These are phyloP conservation scores for Drosophila mayaguana DNA, from an alignment of 2,888 invertebrate species.

Conservation along the genomic window DNA sequence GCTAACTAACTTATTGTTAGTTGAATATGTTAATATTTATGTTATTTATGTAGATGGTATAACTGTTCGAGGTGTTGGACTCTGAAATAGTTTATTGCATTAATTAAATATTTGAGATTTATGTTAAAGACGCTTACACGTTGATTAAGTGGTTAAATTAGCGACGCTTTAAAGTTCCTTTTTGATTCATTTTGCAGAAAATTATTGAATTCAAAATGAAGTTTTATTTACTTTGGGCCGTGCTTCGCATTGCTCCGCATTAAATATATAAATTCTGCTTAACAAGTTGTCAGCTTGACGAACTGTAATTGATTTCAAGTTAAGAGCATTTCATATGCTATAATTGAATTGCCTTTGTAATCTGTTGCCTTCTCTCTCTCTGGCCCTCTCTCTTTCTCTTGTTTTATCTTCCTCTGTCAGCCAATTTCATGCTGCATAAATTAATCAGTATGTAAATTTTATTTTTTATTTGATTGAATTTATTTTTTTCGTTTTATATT, in stretches of 20 bases:
- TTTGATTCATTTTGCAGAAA: neutral
- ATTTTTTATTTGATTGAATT: constrained; percentile 7
- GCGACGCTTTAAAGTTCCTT: neutral
- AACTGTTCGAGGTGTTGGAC: constrained; percentile 27
- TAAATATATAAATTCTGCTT: neutral
- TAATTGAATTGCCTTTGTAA: constrained; percentile 45
- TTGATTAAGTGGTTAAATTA: neutral
- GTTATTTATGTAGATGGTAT: constrained; percentile 21
- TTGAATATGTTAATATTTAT: constrained; percentile 20
- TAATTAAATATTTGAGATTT: neutral
- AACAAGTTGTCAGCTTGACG: constrained; percentile 5
- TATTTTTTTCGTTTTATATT: constrained; percentile 10
- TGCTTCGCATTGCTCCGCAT: neutral
- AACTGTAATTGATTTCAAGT: constrained; percentile 32
- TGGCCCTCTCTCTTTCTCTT: neutral
- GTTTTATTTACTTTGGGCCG: neutral
- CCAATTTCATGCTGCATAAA: constrained; percentile 46
- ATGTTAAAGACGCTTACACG: neutral
- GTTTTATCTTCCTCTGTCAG: neutral
- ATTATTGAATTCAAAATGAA: neutral
- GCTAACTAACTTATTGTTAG: neutral
- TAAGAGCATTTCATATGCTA: constrained; percentile 20
- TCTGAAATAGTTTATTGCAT: neutral
- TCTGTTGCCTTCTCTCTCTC: constrained; percentile 1
- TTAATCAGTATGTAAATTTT: constrained; percentile 42